These are phyloP conservation scores for Centrocercus urophasianus DNA, from an alignment of 2,113 vertebrate species.

Conservation along the genomic window DNA sequence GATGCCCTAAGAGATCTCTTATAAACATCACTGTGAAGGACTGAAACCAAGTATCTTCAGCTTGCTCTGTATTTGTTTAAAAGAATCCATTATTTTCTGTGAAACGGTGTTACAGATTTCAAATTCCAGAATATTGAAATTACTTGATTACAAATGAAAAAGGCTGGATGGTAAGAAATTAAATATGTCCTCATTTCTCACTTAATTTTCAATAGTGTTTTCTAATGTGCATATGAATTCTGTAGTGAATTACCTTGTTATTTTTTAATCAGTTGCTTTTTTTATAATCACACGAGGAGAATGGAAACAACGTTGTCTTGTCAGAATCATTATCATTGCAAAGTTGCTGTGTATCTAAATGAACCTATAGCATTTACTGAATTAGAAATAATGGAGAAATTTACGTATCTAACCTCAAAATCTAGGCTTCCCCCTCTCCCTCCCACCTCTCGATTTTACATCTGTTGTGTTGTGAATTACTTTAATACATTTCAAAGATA, in stretches of 20 bases:
- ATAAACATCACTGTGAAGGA: background rate
- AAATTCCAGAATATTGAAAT: conserved; percentile 28
- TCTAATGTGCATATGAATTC: conserved; percentile 32
- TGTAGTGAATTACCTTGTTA: background rate
- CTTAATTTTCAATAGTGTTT: background rate
- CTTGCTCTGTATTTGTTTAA: background rate
- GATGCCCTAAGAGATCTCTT: conserved; percentile 79
- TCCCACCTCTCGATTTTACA: background rate
- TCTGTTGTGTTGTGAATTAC: background rate
- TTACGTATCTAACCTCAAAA: background rate
- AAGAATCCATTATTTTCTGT: background rate
- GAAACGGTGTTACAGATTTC: conserved; percentile 7
- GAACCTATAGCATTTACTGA: background rate
- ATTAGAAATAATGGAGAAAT: background rate
- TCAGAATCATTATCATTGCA: background rate
- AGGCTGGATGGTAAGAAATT: conserved; percentile 40
- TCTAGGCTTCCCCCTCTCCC: background rate
- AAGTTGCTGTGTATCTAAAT: background rate
- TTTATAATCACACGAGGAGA: conserved; percentile 15
- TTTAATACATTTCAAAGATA: background rate
- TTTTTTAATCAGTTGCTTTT: conserved; percentile 30
- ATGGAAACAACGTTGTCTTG: background rate
- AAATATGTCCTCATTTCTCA: conserved; percentile 28
- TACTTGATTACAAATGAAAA: conserved; percentile 28
- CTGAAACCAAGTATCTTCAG: background rate